These are phyloP conservation scores for Ataeniobius toweri DNA, from an alignment of 2,797 vertebrate genomes.

Conservation along the genomic window DNA sequence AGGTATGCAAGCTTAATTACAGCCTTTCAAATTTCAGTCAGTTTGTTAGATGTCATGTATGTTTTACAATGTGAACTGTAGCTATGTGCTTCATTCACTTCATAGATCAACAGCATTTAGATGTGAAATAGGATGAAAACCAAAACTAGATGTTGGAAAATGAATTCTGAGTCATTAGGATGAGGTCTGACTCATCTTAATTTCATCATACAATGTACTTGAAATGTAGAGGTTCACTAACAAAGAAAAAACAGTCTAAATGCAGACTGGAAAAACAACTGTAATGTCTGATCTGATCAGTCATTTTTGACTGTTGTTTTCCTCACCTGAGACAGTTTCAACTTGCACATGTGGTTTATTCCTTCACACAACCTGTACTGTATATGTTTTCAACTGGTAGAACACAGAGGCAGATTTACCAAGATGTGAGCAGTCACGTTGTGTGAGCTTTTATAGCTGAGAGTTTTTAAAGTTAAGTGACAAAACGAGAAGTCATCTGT, in stretches of 20 bases:
- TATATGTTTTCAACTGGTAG: constrained; percentile 3
- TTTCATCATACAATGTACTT: background rate
- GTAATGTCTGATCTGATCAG: constrained; percentile 10
- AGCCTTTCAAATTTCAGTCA: background rate
- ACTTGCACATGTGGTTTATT: constrained; percentile 25
- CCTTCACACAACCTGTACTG: constrained; percentile 4
- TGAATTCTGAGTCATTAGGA: constrained; percentile 3
- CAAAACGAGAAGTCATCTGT: background rate
- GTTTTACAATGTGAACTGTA: background rate
- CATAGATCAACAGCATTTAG: background rate
- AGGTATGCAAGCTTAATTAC: background rate
- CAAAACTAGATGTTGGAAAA: background rate
- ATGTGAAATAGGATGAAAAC: background rate
- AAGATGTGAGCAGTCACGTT: constrained; percentile 4
- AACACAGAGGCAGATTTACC: constrained; percentile 10
- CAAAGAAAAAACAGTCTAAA: background rate
- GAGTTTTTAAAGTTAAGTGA: background rate
- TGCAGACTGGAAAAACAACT: background rate
- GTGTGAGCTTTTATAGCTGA: background rate
- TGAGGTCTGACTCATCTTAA: background rate
- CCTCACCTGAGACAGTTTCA: constrained; percentile 29
- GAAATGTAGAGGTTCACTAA: background rate
- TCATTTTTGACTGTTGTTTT: constrained; percentile 12
- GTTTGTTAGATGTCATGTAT: background rate
- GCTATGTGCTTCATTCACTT: background rate